These are phyloP conservation scores for Leistus spinibarbis DNA, from an alignment of 2,888 invertebrate species.

Conservation along the genomic window DNA sequence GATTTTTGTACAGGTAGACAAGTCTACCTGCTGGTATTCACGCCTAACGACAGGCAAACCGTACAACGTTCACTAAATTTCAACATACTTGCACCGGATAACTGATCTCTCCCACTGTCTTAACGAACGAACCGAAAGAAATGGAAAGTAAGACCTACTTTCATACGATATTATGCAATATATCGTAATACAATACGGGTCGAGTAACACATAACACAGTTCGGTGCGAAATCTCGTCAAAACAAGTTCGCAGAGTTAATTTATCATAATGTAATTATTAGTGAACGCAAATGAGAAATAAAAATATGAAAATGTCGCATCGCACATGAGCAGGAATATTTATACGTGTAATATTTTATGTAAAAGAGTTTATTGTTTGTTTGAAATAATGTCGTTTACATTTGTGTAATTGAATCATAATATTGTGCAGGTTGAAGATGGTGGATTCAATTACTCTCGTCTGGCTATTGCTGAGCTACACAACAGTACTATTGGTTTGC, in stretches of 20 bases:
- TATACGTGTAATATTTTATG: not conserved
- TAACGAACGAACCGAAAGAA: conserved; percentile 14
- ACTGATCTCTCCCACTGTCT: not conserved
- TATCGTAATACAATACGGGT: conserved; percentile 23
- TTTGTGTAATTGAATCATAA: not conserved
- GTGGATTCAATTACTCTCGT: conserved; percentile 55
- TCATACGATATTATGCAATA: conserved; percentile 32
- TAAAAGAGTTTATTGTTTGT: not conserved
- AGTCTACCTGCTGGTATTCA: not conserved
- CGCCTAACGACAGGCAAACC: not conserved
- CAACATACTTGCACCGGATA: not conserved
- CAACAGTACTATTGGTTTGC: conserved; percentile 67
- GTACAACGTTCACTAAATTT: not conserved
- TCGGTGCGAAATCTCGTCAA: conserved; percentile 14
- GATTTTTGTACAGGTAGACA: not conserved
- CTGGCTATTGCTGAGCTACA: conserved; percentile 68
- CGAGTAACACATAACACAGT: conserved; percentile 27
- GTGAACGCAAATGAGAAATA: not conserved
- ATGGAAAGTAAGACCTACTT: conserved; percentile 49
- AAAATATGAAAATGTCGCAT: not conserved
- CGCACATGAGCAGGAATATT: not conserved
- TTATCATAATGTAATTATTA: not conserved
- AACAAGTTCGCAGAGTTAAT: not conserved
- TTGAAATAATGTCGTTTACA: not conserved
- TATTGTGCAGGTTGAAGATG: conserved; percentile 45